Evolutionary conservation across 2,113 vertebrate species (phyloP).

Genomic region (Podilymbus podiceps): DNA sequence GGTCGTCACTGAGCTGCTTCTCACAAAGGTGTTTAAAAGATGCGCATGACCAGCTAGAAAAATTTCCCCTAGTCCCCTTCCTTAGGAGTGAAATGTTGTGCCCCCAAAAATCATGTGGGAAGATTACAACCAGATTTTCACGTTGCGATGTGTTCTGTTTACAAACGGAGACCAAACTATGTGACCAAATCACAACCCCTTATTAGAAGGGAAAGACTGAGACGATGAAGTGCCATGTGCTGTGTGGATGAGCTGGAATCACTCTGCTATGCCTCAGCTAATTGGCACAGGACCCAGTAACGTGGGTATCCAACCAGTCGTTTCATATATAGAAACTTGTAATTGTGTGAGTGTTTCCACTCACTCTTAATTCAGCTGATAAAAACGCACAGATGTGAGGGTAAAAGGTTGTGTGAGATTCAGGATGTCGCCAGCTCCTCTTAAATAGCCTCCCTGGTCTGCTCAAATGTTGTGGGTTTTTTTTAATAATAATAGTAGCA

Average conservation of each 20-base stretch:
- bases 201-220: background rate
- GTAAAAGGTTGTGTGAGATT: constrained; percentile 33
- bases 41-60: background rate
- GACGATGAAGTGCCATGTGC: background rate
- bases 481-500: constrained; percentile 23
- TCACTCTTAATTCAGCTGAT: background rate
- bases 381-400: constrained; percentile 23
- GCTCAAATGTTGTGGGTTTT: background rate
- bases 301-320: background rate
- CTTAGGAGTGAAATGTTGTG: background rate
- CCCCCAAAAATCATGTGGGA: background rate
- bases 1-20: background rate
- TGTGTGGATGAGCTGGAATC: background rate
- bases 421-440: constrained; percentile 8
- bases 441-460: background rate
- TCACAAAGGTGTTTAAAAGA: background rate
- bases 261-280: background rate
- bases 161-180: constrained; percentile 14
- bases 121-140: constrained; percentile 1
- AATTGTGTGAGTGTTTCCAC: constrained; percentile 22
- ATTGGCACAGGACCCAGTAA: constrained; percentile 3
- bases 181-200: background rate
- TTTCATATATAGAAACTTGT: background rate
- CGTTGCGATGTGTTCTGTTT: background rate
- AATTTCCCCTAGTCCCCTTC: background rate